Evolutionary conservation across 2,113 vertebrate species (phyloP).

Genomic region (Pseudopipra pipra): DNA sequence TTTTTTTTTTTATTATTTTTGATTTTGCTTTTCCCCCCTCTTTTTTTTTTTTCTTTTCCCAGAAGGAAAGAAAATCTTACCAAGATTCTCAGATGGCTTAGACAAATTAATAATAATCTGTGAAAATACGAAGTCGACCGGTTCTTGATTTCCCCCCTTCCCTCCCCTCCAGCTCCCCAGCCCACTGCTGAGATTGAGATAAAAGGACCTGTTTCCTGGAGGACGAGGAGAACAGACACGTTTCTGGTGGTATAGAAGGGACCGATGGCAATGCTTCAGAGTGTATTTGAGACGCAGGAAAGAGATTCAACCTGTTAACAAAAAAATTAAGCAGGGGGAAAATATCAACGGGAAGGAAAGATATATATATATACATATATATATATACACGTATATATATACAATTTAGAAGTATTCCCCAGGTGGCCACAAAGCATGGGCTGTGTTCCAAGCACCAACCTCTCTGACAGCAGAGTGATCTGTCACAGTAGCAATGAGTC

Average conservation of each 20-base stretch:
- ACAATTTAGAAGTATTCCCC: slow-evolving; percentile 64
- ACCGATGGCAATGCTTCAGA: slow-evolving; percentile 55
- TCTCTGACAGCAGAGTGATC: slow-evolving; percentile 87
- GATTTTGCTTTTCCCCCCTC: not conserved
- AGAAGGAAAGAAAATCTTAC: not conserved
- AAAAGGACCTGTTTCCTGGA: slow-evolving; percentile 41
- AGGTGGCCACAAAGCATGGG: slow-evolving; percentile 85
- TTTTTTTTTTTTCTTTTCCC: not conserved
- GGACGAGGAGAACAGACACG: slow-evolving; percentile 39
- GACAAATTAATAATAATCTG: slow-evolving; percentile 32
- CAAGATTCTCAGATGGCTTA: slow-evolving; percentile 40
- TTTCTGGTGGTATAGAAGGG: slow-evolving; percentile 34
- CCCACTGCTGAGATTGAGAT: slow-evolving; percentile 35
- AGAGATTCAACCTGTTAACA: slow-evolving; percentile 46
- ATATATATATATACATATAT: slow-evolving; percentile 47
- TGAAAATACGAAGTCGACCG: slow-evolving; percentile 51
- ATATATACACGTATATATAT: not conserved
- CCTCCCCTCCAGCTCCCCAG: slow-evolving; percentile 33
- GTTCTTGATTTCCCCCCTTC: slow-evolving; percentile 34
- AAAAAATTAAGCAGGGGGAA: slow-evolving; percentile 33
- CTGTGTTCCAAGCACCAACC: slow-evolving; percentile 97
- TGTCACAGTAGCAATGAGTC: slow-evolving; percentile 91
- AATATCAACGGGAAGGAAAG: slow-evolving; percentile 58
- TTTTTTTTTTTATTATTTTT: not conserved
- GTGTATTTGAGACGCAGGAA: slow-evolving; percentile 4